Conservation (phyloP, 2,113 vertebrate species). For the Salvelinus namaycush region DNA sequence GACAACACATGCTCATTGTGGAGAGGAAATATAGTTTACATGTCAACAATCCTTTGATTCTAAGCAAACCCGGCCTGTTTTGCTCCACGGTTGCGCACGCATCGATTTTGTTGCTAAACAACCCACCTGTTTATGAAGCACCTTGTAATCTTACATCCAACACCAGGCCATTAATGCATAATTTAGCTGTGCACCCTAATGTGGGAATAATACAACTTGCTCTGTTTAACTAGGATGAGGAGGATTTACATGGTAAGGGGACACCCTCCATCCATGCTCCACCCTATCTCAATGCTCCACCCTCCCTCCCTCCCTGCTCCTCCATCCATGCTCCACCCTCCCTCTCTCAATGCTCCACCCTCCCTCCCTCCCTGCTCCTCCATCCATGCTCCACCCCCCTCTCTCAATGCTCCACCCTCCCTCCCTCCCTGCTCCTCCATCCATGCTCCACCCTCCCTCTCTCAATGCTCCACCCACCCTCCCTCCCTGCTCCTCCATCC, state of each 20-base stretch:
- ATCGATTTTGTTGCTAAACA: too few species aligned
- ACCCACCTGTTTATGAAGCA: constrained; percentile 38
- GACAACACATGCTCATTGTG: too few species aligned
- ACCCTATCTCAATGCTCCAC: constrained; percentile 2
- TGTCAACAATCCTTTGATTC: too few species aligned
- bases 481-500: too few species aligned
- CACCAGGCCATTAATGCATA: constrained; percentile 52
- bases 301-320: not conserved
- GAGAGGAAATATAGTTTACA: too few species aligned
- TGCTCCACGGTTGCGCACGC: too few species aligned
- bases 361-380: constrained; percentile 5
- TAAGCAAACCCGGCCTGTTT: too few species aligned
- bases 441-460: not conserved
- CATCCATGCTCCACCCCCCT: not conserved
- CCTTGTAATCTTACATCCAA: constrained; percentile 55
- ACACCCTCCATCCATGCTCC: not conserved
- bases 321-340: too few species aligned
- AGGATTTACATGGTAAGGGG: constrained; percentile 51
- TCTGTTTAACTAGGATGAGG: constrained; percentile 71
- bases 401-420: too few species aligned
- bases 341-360: not conserved
- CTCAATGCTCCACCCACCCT: not conserved
- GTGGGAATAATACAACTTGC: constrained; percentile 55
- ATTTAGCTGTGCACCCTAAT: constrained; percentile 53
- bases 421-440: too few species aligned